Base-by-base conservation (phyloP, 1,140 invertebrate genomes). In the Odontomachus brunneus region DNA sequence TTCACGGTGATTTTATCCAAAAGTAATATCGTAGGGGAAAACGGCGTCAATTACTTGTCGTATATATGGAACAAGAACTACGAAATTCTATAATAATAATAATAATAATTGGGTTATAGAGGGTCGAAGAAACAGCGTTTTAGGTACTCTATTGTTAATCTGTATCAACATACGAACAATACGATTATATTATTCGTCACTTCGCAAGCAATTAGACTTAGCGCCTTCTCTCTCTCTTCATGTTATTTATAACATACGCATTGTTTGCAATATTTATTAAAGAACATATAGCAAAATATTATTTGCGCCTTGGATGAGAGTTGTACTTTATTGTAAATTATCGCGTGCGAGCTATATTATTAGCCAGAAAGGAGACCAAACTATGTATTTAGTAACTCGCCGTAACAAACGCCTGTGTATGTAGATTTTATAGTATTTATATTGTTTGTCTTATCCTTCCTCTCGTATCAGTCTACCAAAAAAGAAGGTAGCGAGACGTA, bases 251-350 rank as follows among this genome's bases (percentile, higher is more conserved):
- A 89, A 88, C 88, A 91, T 90, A 88, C 90, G 90, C 87, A 90
- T 91, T 89, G 82, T 89, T 92, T 89, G 89, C 87, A 84, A 89
- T 92, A 91, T 92, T 92, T 91, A 92, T 92, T 92, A 89, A 91
- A 88, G 38, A 85, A 88, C 60, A 78, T 86, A 89, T 81, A 87
- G 59, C 83, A 86, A 86, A 67, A 59, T 87, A 82, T 78, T 85
- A 89, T 86, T 87, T 85, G 72, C 85, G 81, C 83, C 60, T 87
- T 82, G 44, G 82, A 81, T 84, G 62, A 83, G 69, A 88, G 84
- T 83, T 91, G 85, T 90, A 90, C 84, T 89, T 89, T 84, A 82
- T 87, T 90, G 83, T 89, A 88, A 85, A 90, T 89, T 91, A 87
- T 90, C 84, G 81, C 84, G 65, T 73, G 44, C 22, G 72, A 72